Percentiles rank a stretch among this genome's conserved stretches.
These are phyloP conservation scores for Hybognathus amarus DNA, from an alignment of 2,797 vertebrate species.

Conservation along the genomic window DNA sequence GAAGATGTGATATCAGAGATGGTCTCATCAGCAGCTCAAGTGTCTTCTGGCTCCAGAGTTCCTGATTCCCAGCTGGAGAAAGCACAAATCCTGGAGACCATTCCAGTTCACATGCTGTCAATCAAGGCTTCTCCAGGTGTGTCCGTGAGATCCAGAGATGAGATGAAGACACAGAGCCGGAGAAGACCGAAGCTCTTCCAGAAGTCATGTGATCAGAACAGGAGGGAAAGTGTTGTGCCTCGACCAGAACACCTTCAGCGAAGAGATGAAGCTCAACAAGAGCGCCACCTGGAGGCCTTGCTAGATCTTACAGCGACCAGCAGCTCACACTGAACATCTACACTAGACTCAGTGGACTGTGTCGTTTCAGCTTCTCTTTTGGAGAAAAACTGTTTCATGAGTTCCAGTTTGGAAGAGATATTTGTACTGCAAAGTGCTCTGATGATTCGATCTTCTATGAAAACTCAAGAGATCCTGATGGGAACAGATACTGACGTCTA, in stretches of 20 bases:
- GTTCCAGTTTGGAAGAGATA: constrained; percentile 11
- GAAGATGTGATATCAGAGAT: constrained; percentile 66
- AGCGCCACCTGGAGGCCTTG: constrained; percentile 48
- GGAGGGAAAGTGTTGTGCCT: constrained; percentile 13
- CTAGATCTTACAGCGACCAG: constrained; percentile 4
- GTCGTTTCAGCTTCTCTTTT: not conserved
- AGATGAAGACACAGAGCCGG: not conserved
- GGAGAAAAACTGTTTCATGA: not conserved
- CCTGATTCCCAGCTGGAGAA: constrained; percentile 82
- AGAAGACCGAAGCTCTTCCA: not conserved
- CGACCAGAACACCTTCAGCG: constrained; percentile 37
- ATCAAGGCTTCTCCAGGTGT: constrained; percentile 39
- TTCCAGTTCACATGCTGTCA: constrained; percentile 63
- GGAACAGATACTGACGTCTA: not conserved
- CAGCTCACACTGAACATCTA: not conserved
- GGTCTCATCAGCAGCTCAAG: constrained; percentile 56
- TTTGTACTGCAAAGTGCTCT: constrained; percentile 18
- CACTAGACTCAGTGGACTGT: not conserved
- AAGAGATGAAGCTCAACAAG: constrained; percentile 23
- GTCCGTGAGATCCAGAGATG: not conserved
- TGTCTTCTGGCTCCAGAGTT: constrained; percentile 68
- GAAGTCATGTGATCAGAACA: constrained; percentile 32
- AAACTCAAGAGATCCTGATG: constrained; percentile 21
- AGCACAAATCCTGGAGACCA: constrained; percentile 80
- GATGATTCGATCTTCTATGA: not conserved